phyloP scores from a whole-genome alignment of 2,888 invertebrate genomes.

The Pammene fasciana region DNA sequence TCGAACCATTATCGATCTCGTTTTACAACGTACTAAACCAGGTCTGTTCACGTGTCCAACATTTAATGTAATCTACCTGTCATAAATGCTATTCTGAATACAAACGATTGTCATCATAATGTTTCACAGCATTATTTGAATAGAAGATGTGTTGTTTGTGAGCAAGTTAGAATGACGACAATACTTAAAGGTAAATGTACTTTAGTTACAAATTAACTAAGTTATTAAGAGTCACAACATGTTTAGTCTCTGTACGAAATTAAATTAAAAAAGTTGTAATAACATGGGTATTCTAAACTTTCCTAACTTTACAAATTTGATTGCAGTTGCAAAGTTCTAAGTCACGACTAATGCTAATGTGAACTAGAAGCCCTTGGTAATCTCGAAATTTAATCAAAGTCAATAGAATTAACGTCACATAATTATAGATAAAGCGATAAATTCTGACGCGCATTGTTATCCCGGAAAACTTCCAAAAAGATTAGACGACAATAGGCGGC shows the following conservation, averaged over 20 bases:
- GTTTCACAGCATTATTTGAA: too few species aligned
- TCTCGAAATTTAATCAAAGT: slow-evolving; percentile 17
- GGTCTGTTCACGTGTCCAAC: slow-evolving; percentile 50
- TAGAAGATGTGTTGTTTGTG: too few species aligned
- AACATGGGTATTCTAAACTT: slow-evolving; percentile 24
- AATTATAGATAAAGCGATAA: slow-evolving; percentile 42
- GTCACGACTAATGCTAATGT: slow-evolving; percentile 20
- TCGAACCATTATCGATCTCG: slow-evolving; percentile 55
- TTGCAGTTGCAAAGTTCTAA: slow-evolving; percentile 31
- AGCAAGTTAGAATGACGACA: background rate
- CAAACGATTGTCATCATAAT: background rate
- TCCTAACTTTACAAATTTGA: slow-evolving; percentile 20
- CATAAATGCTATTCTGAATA: background rate
- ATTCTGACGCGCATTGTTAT: slow-evolving; percentile 46
- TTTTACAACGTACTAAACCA: slow-evolving; percentile 61
- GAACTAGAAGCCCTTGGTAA: slow-evolving; percentile 7
- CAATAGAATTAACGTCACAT: slow-evolving; percentile 23
- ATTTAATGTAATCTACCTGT: slow-evolving; percentile 28
- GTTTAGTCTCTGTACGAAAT: slow-evolving; percentile 6
- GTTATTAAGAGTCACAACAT: slow-evolving; percentile 10
- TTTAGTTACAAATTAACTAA: background rate
- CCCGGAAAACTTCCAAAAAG: slow-evolving; percentile 52
- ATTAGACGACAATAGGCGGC: slow-evolving; percentile 53
- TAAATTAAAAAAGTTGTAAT: slow-evolving; percentile 19
- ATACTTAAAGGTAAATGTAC: background rate